Evolutionary conservation across 2,888 invertebrate species (phyloP).

Genomic region (Mylabris sibirica): DNA sequence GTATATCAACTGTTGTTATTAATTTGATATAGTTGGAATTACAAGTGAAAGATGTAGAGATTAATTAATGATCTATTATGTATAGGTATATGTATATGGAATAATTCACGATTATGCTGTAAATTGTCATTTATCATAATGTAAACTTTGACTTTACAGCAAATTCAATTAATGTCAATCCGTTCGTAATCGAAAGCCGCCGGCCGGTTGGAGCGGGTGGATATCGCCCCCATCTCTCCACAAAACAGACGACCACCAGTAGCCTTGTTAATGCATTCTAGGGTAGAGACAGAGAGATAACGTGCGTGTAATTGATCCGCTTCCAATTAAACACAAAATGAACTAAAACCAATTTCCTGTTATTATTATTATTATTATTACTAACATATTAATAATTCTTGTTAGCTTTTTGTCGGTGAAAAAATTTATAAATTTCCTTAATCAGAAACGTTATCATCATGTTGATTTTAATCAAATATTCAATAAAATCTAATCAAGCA

Average conservation of each 20-base stretch:
- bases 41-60: conserved; percentile 36
- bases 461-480: conserved; percentile 38
- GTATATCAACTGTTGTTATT: background rate
- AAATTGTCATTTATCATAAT: conserved; percentile 61
- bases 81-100: conserved; percentile 50
- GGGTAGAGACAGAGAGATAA: conserved; percentile 36
- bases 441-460: background rate
- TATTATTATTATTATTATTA: background rate
- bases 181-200: conserved; percentile 48
- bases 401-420: too few species aligned
- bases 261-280: conserved; percentile 44
- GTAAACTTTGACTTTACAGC: conserved; percentile 59
- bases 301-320: conserved; percentile 47
- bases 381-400: background rate
- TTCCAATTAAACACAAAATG: conserved; percentile 44
- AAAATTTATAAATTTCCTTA: background rate
- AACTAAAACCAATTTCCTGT: conserved; percentile 30
- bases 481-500: conserved; percentile 43
- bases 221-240: background rate
- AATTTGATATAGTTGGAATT: conserved; percentile 1
- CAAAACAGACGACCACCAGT: conserved; percentile 14
- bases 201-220: conserved; percentile 36
- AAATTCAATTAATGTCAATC: conserved; percentile 60
- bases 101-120: conserved; percentile 58
- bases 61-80: conserved; percentile 58